A percentile compares a stretch with the other conserved stretches of the same genome.
Conservation (phyloP, 2,888 invertebrate species). For the Tupiocoris notatus region DNA sequence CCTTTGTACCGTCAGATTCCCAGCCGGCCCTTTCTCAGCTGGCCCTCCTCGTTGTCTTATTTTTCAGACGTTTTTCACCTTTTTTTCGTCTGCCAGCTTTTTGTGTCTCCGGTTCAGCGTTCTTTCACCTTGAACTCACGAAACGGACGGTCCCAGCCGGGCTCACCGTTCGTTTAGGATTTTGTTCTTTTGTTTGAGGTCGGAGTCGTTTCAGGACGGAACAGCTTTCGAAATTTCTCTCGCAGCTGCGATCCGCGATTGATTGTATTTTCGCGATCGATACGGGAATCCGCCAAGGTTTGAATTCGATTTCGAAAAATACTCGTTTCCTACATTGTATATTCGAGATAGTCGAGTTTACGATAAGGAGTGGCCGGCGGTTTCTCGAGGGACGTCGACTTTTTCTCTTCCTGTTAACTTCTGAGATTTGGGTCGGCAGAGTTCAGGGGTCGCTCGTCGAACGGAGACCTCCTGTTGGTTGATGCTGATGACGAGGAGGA, state of each 20-base stretch:
- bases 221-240: too few relatives aligned
- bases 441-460: background rate
- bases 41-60: background rate
- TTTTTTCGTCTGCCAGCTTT: background rate
- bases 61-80: background rate
- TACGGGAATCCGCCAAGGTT: too few relatives aligned
- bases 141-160: background rate
- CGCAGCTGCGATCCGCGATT: too few relatives aligned
- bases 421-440: background rate
- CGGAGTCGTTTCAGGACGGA: too few relatives aligned
- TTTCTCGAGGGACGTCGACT: too few relatives aligned
- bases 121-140: background rate
- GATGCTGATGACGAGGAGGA: background rate
- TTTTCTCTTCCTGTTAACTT: background rate
- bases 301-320: too few relatives aligned
- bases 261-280: too few relatives aligned
- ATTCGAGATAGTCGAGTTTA: too few relatives aligned
- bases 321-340: too few relatives aligned
- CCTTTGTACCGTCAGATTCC: background rate
- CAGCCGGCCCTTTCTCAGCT: too few relatives aligned
- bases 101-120: background rate
- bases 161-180: background rate
- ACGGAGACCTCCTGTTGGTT: background rate
- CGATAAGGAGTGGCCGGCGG: too few relatives aligned
- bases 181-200: background rate